These are phyloP conservation scores for Pelmatolapia mariae DNA, from an alignment of 2,113 vertebrate species.

Conservation along the genomic window DNA sequence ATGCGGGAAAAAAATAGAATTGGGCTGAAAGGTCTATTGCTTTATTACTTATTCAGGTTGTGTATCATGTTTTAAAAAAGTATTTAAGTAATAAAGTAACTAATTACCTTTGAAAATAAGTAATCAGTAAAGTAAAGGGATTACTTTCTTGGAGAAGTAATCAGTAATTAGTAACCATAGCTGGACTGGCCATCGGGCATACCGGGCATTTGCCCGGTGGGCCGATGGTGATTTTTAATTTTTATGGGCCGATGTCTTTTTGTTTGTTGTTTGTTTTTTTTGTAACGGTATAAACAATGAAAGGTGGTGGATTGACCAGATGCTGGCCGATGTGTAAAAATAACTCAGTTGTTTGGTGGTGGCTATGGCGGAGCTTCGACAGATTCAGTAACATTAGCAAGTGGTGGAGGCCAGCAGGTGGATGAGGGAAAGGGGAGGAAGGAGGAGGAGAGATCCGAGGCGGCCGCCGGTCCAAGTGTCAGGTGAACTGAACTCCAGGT, in stretches of 20 bases:
- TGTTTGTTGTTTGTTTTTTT: too few species aligned
- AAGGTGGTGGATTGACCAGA: not conserved
- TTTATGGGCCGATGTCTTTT: too few species aligned
- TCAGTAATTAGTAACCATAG: not conserved
- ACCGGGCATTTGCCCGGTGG: too few species aligned
- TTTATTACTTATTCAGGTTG: too few species aligned
- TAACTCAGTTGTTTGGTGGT: not conserved
- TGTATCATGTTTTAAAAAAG: not conserved
- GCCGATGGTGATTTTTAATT: too few species aligned
- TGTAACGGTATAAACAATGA: too few species aligned
- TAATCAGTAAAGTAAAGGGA: not conserved
- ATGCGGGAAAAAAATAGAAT: too few species aligned
- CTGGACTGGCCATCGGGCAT: too few species aligned
- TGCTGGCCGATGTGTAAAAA: not conserved
- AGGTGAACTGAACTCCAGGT: not conserved
- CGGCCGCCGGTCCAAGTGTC: accelerated
- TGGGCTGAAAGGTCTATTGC: too few species aligned
- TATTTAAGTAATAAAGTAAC: not conserved
- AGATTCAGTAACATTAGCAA: not conserved
- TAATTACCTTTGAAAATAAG: not conserved
- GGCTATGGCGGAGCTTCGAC: not conserved
- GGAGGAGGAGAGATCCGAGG: not conserved
- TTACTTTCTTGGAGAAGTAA: not conserved
- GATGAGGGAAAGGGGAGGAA: not conserved
- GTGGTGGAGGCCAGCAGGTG: not conserved